These are phyloP conservation scores for Lycaon pictus DNA, from an alignment of 2,113 vertebrate genomes.

Conservation along the genomic window DNA sequence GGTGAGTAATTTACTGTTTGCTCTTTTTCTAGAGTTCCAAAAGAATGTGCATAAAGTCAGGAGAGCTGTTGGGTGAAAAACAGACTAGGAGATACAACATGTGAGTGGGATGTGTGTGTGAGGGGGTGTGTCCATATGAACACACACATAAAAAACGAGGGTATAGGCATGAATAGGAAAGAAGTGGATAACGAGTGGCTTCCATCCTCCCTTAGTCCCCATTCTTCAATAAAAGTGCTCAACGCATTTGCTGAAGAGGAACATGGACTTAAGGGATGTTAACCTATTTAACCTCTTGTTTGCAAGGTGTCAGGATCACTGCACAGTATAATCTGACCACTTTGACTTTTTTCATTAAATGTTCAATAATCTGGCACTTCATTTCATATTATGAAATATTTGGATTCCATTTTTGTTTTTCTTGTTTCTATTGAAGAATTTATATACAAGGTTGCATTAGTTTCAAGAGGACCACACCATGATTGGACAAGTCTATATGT, in stretches of 20 bases:
- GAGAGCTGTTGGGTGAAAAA: not conserved
- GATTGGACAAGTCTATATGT: not conserved
- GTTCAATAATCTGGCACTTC: not conserved
- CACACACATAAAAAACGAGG: not conserved
- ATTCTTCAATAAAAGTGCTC: not conserved
- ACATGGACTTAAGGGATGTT: not conserved
- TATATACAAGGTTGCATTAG: not conserved
- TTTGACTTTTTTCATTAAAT: not conserved
- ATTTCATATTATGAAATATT: not conserved
- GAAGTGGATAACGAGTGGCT: not conserved
- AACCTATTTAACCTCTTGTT: not conserved
- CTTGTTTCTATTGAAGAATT: not conserved
- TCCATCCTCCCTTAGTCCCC: not conserved
- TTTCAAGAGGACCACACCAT: not conserved
- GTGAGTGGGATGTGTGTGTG: not conserved
- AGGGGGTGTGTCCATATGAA: not conserved
- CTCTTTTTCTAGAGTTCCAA: not conserved
- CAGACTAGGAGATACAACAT: not conserved
- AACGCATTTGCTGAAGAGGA: not conserved
- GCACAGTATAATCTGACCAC: not conserved
- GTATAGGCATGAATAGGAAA: not conserved
- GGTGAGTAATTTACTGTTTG: not conserved
- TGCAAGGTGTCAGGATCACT: not conserved
- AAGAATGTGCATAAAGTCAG: not conserved
- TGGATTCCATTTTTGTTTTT: not conserved